Percentiles rank a stretch among this genome's conserved stretches.
phyloP scores from a whole-genome alignment of 2,797 vertebrate genomes.

The Chrosomus eos region DNA sequence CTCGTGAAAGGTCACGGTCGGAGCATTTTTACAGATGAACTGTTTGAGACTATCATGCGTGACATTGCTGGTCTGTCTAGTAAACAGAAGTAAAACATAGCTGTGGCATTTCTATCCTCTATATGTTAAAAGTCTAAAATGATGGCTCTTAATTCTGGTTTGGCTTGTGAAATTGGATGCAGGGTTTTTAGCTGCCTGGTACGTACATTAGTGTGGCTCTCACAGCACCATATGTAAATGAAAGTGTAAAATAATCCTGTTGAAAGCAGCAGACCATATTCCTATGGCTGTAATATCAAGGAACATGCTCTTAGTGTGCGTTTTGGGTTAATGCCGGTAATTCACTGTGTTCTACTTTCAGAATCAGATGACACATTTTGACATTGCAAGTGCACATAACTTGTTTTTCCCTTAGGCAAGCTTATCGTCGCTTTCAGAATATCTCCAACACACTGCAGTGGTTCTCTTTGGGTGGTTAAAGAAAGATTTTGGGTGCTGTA shows the following conservation, averaged over 20 bases:
- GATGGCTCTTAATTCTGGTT: not conserved
- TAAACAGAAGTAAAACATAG: not conserved
- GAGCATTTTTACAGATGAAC: not conserved
- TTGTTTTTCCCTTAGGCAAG: slow-evolving; percentile 19
- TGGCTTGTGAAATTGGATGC: not conserved
- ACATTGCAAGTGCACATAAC: slow-evolving; percentile 8
- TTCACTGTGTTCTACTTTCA: not conserved
- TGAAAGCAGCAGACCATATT: not conserved
- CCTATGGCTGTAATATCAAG: not conserved
- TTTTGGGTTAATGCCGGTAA: not conserved
- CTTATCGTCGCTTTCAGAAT: not conserved
- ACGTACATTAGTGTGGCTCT: not conserved
- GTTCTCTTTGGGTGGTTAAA: not conserved
- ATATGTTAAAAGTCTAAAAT: not conserved
- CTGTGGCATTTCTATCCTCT: not conserved
- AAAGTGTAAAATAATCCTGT: slow-evolving; percentile 17
- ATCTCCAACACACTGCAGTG: not conserved
- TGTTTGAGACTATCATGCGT: not conserved
- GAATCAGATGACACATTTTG: not conserved
- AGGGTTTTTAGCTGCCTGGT: not conserved
- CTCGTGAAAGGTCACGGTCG: not conserved
- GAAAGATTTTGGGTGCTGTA: not conserved
- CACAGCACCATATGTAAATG: not conserved
- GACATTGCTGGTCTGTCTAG: not conserved
- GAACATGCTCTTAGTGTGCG: not conserved